Percentiles rank a stretch among this genome's conserved stretches.
phyloP scores from a whole-genome alignment of 2,888 invertebrate species.

The Petrolisthes manimaculis region DNA sequence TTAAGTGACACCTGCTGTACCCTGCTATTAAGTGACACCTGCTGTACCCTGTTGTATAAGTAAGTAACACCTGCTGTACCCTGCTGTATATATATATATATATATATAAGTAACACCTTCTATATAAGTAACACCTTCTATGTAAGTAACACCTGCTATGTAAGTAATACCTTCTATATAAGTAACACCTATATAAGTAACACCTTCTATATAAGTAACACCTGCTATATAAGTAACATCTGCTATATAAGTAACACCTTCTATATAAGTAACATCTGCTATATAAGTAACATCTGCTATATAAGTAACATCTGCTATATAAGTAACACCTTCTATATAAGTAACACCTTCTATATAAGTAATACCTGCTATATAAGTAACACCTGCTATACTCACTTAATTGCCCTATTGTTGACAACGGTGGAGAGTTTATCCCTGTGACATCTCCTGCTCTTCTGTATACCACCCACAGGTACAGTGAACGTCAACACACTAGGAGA shows the following conservation, averaged over 20 bases:
- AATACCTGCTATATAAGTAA: neutral
- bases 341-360: neutral
- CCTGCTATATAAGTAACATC: neutral
- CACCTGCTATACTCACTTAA: constrained; percentile 6
- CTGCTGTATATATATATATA: too few relatives aligned
- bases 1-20: too few relatives aligned
- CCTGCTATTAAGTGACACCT: too few relatives aligned
- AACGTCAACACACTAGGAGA: constrained; percentile 1
- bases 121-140: neutral
- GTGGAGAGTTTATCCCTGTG: constrained; percentile 13
- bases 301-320: neutral
- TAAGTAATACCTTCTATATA: neutral
- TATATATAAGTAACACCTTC: too few relatives aligned
- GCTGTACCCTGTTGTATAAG: too few relatives aligned
- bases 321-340: neutral
- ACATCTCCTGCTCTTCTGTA: constrained; percentile 12
- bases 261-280: neutral
- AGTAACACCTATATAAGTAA: too few relatives aligned
- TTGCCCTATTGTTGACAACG: neutral
- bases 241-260: neutral
- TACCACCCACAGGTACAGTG: constrained; percentile 15
- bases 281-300: neutral
- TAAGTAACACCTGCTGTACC: too few relatives aligned
- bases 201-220: neutral
- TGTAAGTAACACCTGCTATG: neutral